These are phyloP conservation scores for Acarapis woodi DNA, from an alignment of 1,140 invertebrate species.

Conservation along the genomic window DNA sequence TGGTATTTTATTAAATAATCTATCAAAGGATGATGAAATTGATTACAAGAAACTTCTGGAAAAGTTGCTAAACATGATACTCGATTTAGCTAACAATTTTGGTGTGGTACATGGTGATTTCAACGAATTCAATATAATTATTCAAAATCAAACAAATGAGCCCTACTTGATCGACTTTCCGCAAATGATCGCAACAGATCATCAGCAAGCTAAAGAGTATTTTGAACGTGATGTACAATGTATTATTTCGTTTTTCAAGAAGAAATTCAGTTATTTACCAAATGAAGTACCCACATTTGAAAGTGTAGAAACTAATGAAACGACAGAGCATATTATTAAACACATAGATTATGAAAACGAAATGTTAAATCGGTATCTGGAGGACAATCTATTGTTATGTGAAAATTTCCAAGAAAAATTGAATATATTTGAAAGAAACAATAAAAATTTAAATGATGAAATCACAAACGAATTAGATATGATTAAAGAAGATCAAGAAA, in stretches of 20 bases:
- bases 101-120: slow-evolving; percentile 97
- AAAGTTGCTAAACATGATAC: slow-evolving; percentile 77
- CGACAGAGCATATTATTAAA: neutral
- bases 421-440: slow-evolving; percentile 6
- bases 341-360: neutral
- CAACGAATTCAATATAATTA: slow-evolving; percentile 94
- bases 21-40: slow-evolving; percentile 19
- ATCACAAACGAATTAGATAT: neutral
- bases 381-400: neutral
- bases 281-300: slow-evolving; percentile 41
- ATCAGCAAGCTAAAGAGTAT: slow-evolving; percentile 66
- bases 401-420: too few relatives aligned
- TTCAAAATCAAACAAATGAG: slow-evolving; percentile 23
- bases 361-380: neutral
- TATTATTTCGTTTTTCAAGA: slow-evolving; percentile 65
- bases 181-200: slow-evolving; percentile 60
- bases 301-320: neutral
- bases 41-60: slow-evolving; percentile 35
- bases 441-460: too few relatives aligned
- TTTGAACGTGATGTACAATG: slow-evolving; percentile 89
- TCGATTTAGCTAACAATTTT: slow-evolving; percentile 48
- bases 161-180: slow-evolving; percentile 92
- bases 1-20: slow-evolving; percentile 15
- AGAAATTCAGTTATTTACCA: slow-evolving; percentile 70
- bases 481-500: neutral